Evolutionary conservation across 2,888 invertebrate species (phyloP), one percentile per base, ranked within the genome.

Genomic region (Torymus texanus): DNA sequence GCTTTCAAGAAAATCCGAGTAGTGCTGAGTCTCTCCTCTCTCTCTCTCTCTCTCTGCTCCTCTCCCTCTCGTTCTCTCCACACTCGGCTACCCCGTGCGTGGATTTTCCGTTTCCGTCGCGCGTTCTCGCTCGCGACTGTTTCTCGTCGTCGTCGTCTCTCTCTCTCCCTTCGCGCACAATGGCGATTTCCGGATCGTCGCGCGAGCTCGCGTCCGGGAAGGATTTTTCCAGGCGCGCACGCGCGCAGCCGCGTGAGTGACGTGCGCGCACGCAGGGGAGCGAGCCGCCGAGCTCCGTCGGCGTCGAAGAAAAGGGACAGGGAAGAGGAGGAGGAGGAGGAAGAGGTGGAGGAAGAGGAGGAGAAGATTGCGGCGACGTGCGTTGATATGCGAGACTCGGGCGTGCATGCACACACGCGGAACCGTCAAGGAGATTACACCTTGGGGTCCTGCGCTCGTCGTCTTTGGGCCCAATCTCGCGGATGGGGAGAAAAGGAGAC

Each of bases 131-230:
- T 41, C 75, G 67, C 76, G 72, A 59, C 75, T 74, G 74, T 63
- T 75, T 79, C 78, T 70, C 76, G 75, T 55, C 24, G 66, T 70
- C 66, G 13, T 14, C 21, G 21, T 21, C 21, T 21, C 21, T 21
- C 21, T 21, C 21, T 21, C 71, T n/a, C 24, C 50, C 13, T 4
- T 8, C 41, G 41, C 18, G 51, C 75, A 86, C 85, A 86, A 87
- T 85, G 82, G 82, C 85, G 83, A 85, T 87, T 87, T 87, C 86
- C 88, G 85, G 85, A 84, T 83, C 84, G 85, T 85, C 86, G 85
- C 41, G 41, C 41, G 41, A 41, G 41, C 41, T 41, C 41, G 41
- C 84, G 85, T 85, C 85, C 84, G 85, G 84, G 58, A 86, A 85
- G 84, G 82, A 61, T 51, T 62, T 72, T 72, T 72, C 71, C 58